Conservation (phyloP, 2,113 vertebrate genomes). For the Tenebrosternarchus preto region DNA sequence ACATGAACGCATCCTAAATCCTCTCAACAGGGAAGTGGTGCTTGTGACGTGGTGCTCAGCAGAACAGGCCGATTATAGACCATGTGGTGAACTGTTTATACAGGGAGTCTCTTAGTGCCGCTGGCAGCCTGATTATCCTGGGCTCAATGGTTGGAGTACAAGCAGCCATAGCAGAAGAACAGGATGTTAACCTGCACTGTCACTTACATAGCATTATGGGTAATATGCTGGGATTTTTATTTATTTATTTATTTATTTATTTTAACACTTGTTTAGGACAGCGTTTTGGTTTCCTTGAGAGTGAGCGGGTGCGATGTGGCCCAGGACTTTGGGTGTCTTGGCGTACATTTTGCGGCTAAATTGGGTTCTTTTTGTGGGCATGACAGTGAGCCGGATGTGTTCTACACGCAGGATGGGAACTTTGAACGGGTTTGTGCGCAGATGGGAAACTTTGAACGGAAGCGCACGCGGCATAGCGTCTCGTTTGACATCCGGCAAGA, state of each 20-base stretch:
- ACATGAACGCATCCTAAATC: conserved; percentile 45
- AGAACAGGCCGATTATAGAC: conserved; percentile 49
- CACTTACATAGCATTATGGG: conserved; percentile 32
- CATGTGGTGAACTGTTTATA: conserved; percentile 49
- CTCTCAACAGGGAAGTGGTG: conserved; percentile 44
- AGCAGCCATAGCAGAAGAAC: conserved; percentile 21
- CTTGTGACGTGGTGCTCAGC: conserved; percentile 38
- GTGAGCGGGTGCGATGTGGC: too few relatives aligned
- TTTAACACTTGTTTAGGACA: conserved; percentile 10
- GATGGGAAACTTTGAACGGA: neutral
- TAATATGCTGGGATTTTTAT: conserved; percentile 5
- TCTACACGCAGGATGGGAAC: too few relatives aligned
- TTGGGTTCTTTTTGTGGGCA: neutral
- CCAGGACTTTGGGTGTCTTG: neutral
- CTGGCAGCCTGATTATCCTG: conserved; percentile 35
- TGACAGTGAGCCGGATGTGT: too few relatives aligned
- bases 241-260: too few relatives aligned
- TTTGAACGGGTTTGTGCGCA: neutral
- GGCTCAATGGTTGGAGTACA: conserved; percentile 34
- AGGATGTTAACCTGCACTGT: conserved; percentile 43
- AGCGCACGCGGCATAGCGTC: neutral
- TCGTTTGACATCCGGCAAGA: conserved; percentile 4
- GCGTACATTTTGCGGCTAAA: neutral
- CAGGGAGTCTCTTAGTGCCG: conserved; percentile 48
- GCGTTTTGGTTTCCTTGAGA: neutral